Evolutionary conservation across 2,888 invertebrate species (phyloP), one percentile per base, ranked within the genome.

Genomic region (Autographa gamma): DNA sequence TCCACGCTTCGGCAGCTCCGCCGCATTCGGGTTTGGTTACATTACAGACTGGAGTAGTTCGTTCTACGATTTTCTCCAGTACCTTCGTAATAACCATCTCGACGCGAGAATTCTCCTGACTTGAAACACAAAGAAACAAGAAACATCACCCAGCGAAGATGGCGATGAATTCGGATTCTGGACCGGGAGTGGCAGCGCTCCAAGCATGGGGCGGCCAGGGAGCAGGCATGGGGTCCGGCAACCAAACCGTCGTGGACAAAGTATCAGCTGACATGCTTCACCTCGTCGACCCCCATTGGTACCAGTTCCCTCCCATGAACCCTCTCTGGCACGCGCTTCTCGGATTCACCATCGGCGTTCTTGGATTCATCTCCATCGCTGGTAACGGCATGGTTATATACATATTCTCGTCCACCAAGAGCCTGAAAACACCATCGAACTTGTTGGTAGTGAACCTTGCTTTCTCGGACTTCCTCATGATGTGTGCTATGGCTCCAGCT

Each of bases 401-500:
- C 92, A 97, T 98, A 86, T 98, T 98, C 93, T 94, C 96, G 75
- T 94, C 96, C 61, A 97, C 98, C 69, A 97, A 97, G 93, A 91
- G 93, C 63, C 96, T 99, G 73, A 97, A 98, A 83, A 98, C 98
- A 52, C 99, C 99, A 61, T 98, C 99, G 76, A 99, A 99, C 92
- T 96, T 99, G 84, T 96, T 99, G 82, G 98, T 99, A 71, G 97
- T 99, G 73, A 99, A 99, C 93, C 96, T 99, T 86, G 99, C 99
- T 34, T 97, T 99, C 91, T 98, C 98, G 68, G 98, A 98, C 90
- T 98, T 98, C 89, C 96, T 97, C 77, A 98, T 98, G 97, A 98
- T 98, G 98, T 94, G 97, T 84, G 93, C 96, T 82, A 98, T 98
- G 98, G 96, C 97, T 84, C 98, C 98, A 60, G 96, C 98, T 80